Conservation (phyloP, 1,140 invertebrate species). For the Eupeodes corollae region DNA sequence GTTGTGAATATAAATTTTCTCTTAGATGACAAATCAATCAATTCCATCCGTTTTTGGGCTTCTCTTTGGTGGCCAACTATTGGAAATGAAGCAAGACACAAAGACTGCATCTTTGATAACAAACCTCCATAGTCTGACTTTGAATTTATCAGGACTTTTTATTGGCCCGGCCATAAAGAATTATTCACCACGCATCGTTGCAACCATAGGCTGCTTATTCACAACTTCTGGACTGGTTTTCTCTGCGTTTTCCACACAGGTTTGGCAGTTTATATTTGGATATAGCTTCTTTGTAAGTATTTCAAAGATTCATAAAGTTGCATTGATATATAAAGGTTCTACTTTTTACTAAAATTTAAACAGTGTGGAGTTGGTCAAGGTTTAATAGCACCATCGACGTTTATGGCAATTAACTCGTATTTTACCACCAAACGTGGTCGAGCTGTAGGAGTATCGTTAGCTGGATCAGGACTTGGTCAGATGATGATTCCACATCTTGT, state of each 20-base stretch:
- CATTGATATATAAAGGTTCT: too few relatives aligned
- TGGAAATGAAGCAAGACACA: slow-evolving; percentile 49
- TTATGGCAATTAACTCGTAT: slow-evolving; percentile 59
- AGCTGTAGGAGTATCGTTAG: slow-evolving; percentile 57
- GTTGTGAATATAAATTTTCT: slow-evolving; percentile 5
- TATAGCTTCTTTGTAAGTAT: slow-evolving; percentile 48
- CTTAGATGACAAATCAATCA: slow-evolving; percentile 58
- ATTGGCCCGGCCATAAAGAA: slow-evolving; percentile 53
- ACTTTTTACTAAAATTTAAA: too few relatives aligned
- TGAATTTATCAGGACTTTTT: slow-evolving; percentile 56
- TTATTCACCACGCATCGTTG: slow-evolving; percentile 50
- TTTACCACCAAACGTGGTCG: slow-evolving; percentile 52
- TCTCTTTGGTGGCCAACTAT: slow-evolving; percentile 52
- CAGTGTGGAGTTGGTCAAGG: slow-evolving; percentile 51
- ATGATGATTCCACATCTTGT: slow-evolving; percentile 61
- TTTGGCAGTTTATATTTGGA: slow-evolving; percentile 51
- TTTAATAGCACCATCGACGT: slow-evolving; percentile 53
- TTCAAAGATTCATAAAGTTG: too few relatives aligned
- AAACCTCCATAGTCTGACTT: slow-evolving; percentile 52
- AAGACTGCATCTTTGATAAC: slow-evolving; percentile 56
- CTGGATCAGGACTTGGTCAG: slow-evolving; percentile 59
- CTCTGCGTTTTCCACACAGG: slow-evolving; percentile 48
- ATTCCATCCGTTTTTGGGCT: slow-evolving; percentile 59
- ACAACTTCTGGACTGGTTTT: slow-evolving; percentile 48
- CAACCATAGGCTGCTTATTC: slow-evolving; percentile 46